Conservation (phyloP, 2,797 vertebrate genomes). For the Microchirus variegatus region DNA sequence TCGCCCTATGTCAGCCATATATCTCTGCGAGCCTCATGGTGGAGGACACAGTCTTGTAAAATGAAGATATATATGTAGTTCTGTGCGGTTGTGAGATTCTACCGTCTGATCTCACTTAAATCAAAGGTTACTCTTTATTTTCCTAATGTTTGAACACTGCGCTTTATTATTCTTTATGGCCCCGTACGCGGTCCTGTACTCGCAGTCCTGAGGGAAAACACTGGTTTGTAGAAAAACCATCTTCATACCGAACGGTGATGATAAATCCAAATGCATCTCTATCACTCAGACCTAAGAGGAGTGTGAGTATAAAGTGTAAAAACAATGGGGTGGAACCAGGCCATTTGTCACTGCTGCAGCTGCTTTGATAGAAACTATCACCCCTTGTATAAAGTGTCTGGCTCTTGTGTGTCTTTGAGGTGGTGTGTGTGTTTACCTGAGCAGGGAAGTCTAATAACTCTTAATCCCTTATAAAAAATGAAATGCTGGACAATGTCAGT, state of each 20-base stretch:
- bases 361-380: slow-evolving; percentile 51
- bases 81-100: no score
- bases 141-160: no score
- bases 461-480: neutral
- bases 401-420: slow-evolving; percentile 6
- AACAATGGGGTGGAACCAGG: slow-evolving; percentile 65
- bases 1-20: no score
- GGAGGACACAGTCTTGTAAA: no score
- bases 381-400: slow-evolving; percentile 36
- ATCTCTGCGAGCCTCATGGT: no score
- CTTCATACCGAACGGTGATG: slow-evolving; percentile 18
- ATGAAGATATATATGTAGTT: no score
- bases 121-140: no score
- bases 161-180: neutral
- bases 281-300: slow-evolving; percentile 45
- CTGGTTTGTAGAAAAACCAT: neutral
- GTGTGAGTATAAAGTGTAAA: slow-evolving; percentile 49
- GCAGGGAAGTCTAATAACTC: neutral
- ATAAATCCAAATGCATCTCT: slow-evolving; percentile 25
- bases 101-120: no score
- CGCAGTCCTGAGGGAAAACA: slow-evolving; percentile 5
- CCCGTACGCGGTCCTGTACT: neutral
- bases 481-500: neutral
- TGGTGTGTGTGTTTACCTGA: slow-evolving; percentile 2
- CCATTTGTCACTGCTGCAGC: slow-evolving; percentile 58